A percentile compares a stretch with the other conserved stretches of the same genome.
Evolutionary conservation across 2,888 invertebrate genomes (phyloP).

Genomic region (Drosophila robusta): DNA sequence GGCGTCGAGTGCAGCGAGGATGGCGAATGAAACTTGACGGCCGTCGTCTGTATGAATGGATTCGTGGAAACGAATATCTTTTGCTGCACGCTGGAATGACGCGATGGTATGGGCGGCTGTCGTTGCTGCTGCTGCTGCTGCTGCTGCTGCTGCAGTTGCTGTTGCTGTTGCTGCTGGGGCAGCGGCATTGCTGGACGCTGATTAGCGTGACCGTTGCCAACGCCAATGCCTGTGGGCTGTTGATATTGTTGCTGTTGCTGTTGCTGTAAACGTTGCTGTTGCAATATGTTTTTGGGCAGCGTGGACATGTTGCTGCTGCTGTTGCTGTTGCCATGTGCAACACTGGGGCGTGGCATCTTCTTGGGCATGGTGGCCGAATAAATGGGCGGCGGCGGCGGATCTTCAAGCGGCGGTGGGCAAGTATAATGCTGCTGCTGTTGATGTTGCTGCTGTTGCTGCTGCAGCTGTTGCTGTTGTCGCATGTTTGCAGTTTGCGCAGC

Average conservation of each 20-base stretch:
- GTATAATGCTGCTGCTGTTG: slow-evolving; percentile 80
- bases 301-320: slow-evolving; percentile 65
- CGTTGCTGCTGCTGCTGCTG: slow-evolving; percentile 69
- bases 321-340: slow-evolving; percentile 42
- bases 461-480: slow-evolving; percentile 66
- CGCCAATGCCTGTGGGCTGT: slow-evolving; percentile 60
- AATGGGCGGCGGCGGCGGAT: slow-evolving; percentile 84
- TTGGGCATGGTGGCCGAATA: slow-evolving; percentile 83
- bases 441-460: slow-evolving; percentile 57
- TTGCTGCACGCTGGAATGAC: slow-evolving; percentile 84
- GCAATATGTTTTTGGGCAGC: slow-evolving; percentile 78
- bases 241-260: slow-evolving; percentile 70
- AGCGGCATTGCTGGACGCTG: slow-evolving; percentile 80
- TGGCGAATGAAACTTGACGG: slow-evolving; percentile 82
- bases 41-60: slow-evolving; percentile 85
- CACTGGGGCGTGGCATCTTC: slow-evolving; percentile 61
- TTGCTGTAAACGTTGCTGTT: slow-evolving; percentile 72
- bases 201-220: slow-evolving; percentile 65
- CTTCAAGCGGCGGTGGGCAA: slow-evolving; percentile 84
- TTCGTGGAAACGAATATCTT: slow-evolving; percentile 85
- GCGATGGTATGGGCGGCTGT: slow-evolving; percentile 83
- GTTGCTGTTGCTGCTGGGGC: slow-evolving; percentile 69
- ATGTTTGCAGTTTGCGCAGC: slow-evolving; percentile 74
- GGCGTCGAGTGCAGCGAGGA: slow-evolving; percentile 66
- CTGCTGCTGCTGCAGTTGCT: slow-evolving; percentile 49